Evolutionary conservation across 2,888 invertebrate species (phyloP), one percentile per base, ranked within the genome.

Genomic region (Erebia aethiops): DNA sequence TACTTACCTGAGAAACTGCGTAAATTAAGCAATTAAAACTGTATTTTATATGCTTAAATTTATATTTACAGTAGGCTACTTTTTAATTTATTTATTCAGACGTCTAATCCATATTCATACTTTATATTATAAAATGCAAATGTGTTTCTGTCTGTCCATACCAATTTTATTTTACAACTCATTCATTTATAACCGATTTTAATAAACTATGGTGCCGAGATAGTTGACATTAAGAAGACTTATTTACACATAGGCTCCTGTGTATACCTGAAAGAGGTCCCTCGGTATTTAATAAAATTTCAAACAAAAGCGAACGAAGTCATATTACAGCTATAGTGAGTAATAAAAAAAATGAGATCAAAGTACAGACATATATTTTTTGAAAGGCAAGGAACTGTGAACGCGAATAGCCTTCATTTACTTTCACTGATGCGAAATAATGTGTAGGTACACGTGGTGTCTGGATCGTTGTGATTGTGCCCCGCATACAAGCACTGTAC

Each of bases 361-460:
- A 11, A 54, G 10, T 54, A 16, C 54, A 54, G 18, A 54, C 16
- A 54, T 54, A 54, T 54, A 0, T 54, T n/a, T 16, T 54, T 18
- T 54, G 35, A 61, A 49, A 49, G 62, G 21, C n/a, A 49, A 18
- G 13, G 21, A 21, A 61, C 61, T 61, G 49, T 18, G 18, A 21
- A 58, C 56, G 49, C 26, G 49, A 16, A 60, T 68, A 70, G 61
- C 72, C 72, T 70, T 65, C 68, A 56, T 14, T 46, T 56, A 67
- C 72, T 73, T 73, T 73, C 72, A 73, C 72, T 67, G 56, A 26
- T 51, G 64, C 52, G 60, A 56, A 57, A 57, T 69, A 49, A 35
- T 7, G 35, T 35, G 35, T 35, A 35, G 35, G 35, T 58, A 63
- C 52, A 68, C 67, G 67, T 62, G 46, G 65, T 67, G 64, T 64